Evolutionary conservation across 2,888 invertebrate genomes (phyloP).

Genomic region (Eupithecia pulchellata): DNA sequence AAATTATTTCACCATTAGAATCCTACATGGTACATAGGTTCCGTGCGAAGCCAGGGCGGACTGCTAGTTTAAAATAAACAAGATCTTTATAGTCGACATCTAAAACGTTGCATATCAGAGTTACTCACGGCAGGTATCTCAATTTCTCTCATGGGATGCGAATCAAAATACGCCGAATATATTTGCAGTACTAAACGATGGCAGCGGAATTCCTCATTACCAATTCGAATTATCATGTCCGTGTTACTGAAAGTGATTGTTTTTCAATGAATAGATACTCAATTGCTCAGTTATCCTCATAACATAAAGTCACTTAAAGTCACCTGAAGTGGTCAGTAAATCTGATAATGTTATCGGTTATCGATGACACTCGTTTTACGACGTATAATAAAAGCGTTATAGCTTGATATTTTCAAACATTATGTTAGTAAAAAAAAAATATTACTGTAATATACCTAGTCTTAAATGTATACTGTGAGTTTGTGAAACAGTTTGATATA

Average conservation of each 20-base stretch:
- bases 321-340: background rate
- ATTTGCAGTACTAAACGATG: constrained; percentile 89
- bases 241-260: constrained; percentile 84
- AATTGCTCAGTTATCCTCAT: background rate
- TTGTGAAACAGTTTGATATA: too few relatives aligned
- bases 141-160: constrained; percentile 64
- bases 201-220: constrained; percentile 88
- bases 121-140: constrained; percentile 70
- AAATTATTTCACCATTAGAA: too few relatives aligned
- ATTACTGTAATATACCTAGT: too few relatives aligned
- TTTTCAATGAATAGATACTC: background rate
- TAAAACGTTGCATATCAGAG: too few relatives aligned
- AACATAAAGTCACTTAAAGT: too few relatives aligned
- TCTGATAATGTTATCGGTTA: constrained; percentile 25
- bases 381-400: background rate
- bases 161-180: constrained; percentile 88
- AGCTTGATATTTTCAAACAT: background rate
- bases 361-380: constrained; percentile 1
- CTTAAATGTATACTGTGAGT: too few relatives aligned
- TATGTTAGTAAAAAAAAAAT: too few relatives aligned
- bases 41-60: too few relatives aligned
- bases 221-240: constrained; percentile 88
- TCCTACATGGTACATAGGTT: too few relatives aligned
- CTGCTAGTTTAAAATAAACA: too few relatives aligned
- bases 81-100: too few relatives aligned